These are phyloP conservation scores for Popillia japonica DNA, from an alignment of 1,140 invertebrate genomes.

Conservation along the genomic window DNA sequence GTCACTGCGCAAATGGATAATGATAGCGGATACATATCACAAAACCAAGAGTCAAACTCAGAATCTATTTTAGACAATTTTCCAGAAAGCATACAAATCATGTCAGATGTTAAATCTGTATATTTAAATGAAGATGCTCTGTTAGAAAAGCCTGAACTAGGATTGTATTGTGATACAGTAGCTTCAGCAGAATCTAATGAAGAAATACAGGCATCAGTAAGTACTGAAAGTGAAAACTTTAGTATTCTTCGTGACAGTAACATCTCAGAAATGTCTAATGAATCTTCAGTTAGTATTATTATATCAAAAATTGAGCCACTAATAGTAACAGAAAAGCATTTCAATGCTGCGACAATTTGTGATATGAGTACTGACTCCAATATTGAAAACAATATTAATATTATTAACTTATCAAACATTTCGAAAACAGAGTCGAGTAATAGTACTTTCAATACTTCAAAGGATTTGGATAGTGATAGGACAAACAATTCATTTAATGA, in stretches of 20 bases:
- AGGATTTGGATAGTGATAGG: background rate
- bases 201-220: conserved; percentile 18
- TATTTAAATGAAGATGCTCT: conserved; percentile 55
- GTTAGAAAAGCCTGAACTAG: conserved; percentile 49
- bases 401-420: conserved; percentile 44
- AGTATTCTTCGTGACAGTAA: conserved; percentile 27
- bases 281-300: background rate
- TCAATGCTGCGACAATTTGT: conserved; percentile 12
- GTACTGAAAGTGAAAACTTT: conserved; percentile 36
- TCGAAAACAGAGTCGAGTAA: conserved; percentile 47
- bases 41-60: conserved; percentile 52
- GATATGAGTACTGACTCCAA: conserved; percentile 32
- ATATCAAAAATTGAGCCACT: conserved; percentile 16
- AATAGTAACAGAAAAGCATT: conserved; percentile 22
- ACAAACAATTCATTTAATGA: background rate
- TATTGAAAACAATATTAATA: conserved; percentile 29
- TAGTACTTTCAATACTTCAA: conserved; percentile 43
- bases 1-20: conserved; percentile 48
- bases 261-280: conserved; percentile 32
- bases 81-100: background rate
- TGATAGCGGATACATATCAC: conserved; percentile 55
- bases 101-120: conserved; percentile 28
- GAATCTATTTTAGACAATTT: conserved; percentile 44
- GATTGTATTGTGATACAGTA: background rate
- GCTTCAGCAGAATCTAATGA: conserved; percentile 23